Percentiles rank a stretch among this genome's conserved stretches.
Conservation (phyloP, 2,888 invertebrate species). For the Apantesis nais region DNA sequence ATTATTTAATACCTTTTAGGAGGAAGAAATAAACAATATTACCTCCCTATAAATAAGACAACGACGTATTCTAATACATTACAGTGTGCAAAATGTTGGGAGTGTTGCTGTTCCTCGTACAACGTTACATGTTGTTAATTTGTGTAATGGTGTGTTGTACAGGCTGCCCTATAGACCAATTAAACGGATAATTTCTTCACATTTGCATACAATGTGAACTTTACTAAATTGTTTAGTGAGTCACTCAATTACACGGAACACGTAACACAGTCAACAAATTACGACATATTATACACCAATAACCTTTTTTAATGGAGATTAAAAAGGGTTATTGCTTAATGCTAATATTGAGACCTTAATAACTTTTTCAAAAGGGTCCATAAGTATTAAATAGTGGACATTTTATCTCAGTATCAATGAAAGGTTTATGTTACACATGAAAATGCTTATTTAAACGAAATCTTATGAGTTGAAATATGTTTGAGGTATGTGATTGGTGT, state of each 20-base stretch:
- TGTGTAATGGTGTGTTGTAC: constrained; percentile 52
- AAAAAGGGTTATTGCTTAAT: background rate
- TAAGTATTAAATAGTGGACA: background rate
- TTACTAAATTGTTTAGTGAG: constrained; percentile 28
- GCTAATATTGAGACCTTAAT: background rate
- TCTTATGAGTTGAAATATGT: background rate
- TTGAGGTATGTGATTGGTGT: background rate
- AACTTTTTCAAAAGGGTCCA: background rate
- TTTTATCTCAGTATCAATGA: background rate
- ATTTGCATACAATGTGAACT: constrained; percentile 46
- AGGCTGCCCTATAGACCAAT: constrained; percentile 30
- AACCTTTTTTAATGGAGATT: background rate
- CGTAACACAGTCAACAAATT: constrained; percentile 2
- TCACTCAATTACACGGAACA: constrained; percentile 19
- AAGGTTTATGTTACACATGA: too few relatives aligned
- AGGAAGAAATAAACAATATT: constrained; percentile 46
- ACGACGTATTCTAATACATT: constrained; percentile 49
- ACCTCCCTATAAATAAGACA: constrained; percentile 42
- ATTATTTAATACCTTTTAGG: constrained; percentile 15
- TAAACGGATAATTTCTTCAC: constrained; percentile 37
- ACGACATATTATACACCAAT: background rate
- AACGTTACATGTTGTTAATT: constrained; percentile 55
- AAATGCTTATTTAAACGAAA: too few relatives aligned
- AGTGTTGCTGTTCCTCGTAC: constrained; percentile 43
- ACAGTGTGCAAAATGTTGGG: constrained; percentile 38